Base-by-base conservation (phyloP, 1,140 invertebrate genomes). In the Hyphantria cunea region DNA sequence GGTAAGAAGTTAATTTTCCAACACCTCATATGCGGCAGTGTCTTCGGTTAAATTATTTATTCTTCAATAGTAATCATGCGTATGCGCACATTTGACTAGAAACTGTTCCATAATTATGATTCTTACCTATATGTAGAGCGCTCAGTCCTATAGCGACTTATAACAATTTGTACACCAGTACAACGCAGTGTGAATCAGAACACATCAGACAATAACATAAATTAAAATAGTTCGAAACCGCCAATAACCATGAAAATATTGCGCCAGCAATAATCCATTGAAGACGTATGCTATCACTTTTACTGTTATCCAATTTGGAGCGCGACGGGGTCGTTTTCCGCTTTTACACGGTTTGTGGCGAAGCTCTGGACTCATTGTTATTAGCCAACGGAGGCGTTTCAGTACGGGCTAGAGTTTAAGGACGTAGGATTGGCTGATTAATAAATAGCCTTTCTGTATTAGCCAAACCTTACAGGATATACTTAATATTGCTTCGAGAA, bases 221-320 rank as follows among this genome's bases (percentile, higher is more conserved):
- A 82, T 81, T 76, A 74, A 82, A 74, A 80, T 74, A 74, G 70
- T 54, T 51, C 44, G 14, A 82, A 82, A 83, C 80, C 78, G 68
- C 80, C 68, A 79, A 79, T 80, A 76, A 71, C 78, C 76, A 78
- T 81, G 78, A 82, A 78, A 79, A 72, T 78, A 70, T 63, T 72
- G 69, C 64, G 66, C 68, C 72, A 65, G 72, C 66, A 81, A 79
- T 79, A 82, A 84, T 85, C 82, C 76, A 80, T 87, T 77, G 76
- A 82, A 87, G 72, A 84, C 65, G 79, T 85, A 85, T 87, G 82
- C 82, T 84, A 88, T 84, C 85, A 89, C 84, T 89, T 87, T 88
- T 89, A 89, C 84, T 89, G 84, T 87, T 87, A 90, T 87, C 80
- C 85, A 87, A 90, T 88, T 90, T 90, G 73, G 84, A 87, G 73